Base-by-base conservation (phyloP, 2,888 invertebrate genomes). In the Rhingia campestris region DNA sequence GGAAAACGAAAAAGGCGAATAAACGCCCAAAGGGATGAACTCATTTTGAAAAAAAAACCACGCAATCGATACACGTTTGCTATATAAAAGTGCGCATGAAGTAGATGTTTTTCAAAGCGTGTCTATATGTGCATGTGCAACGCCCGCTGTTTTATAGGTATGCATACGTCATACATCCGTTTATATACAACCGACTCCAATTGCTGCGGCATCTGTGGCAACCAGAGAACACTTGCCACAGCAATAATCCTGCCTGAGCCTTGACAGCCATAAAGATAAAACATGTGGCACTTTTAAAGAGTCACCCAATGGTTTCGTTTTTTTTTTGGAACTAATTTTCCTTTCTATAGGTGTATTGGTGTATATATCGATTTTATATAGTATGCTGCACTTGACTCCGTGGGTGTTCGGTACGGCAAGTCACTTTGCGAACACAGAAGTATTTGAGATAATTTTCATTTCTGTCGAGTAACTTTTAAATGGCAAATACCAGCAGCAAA, bases 11-110 rank as follows among this genome's bases (percentile, higher is more conserved):
- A 12, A 49, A 61, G 37, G 66, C 2, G 41, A 49, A 54, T 7
- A 41, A 81, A 61, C 56, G 69, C 81, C 79, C 54, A 39, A 41
- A 61, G 47, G 72, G 63, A 75, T 81, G 81, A 69, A 81, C 81
- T 56, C 63, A 58, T 58, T 61, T 63, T 33, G 33, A 37, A 54
- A 63, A 43, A 22, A 22, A 22, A 22, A 22, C 1, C 22, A 22
- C 22, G 22, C 22, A 22, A 22, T 22, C 22, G 22, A 22, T 22
- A 49, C 5, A 45, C 45, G 45, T 45, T 45, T 10, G 45, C 45
- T 45, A 12, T n/a, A 45, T 45, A 45, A 45, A 14, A 4, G 37
- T 61, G 61, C 45, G 61, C 41, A 37, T 32, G 41, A 30, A 66
- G n/a, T 22, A 47, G 14, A 35, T 22, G 22, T 22, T 2, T 49